Evolutionary conservation across 1,140 invertebrate species (phyloP).

Genomic region (Meteorus sp.): DNA sequence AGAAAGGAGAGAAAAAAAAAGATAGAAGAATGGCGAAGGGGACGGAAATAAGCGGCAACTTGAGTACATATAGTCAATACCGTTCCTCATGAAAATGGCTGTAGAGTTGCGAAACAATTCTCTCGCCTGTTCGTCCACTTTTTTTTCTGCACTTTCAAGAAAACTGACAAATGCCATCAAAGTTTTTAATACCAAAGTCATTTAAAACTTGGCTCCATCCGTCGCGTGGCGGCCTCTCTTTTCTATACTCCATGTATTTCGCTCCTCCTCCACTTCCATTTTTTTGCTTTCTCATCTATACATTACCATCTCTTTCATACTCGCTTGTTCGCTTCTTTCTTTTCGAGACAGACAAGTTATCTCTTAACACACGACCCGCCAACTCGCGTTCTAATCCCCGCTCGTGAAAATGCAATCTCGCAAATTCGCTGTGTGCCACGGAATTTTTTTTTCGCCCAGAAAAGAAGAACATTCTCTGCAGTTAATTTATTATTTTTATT

Average conservation of each 20-base stretch:
- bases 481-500: no score
- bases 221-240: constrained; percentile 31
- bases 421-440: constrained; percentile 45
- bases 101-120: constrained; percentile 46
- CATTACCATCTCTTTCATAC: no score
- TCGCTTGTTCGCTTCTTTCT: neutral
- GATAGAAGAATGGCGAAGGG: constrained; percentile 10
- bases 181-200: constrained; percentile 51
- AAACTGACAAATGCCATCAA: constrained; percentile 52
- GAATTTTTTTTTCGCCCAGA: constrained; percentile 6
- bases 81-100: constrained; percentile 21
- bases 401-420: constrained; percentile 44
- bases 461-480: neutral
- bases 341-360: constrained; percentile 1
- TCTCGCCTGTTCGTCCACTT: neutral
- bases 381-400: constrained; percentile 31
- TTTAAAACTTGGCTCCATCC: constrained; percentile 47
- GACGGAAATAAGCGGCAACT: constrained; percentile 23
- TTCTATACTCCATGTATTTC: constrained; percentile 1
- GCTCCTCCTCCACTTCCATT: no score
- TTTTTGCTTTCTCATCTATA: no score
- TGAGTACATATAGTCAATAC: constrained; percentile 27
- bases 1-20: no score
- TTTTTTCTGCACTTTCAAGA: constrained; percentile 30
- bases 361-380: constrained; percentile 3